Conservation (phyloP, 2,797 vertebrate genomes). For the Fundulus diaphanus region DNA sequence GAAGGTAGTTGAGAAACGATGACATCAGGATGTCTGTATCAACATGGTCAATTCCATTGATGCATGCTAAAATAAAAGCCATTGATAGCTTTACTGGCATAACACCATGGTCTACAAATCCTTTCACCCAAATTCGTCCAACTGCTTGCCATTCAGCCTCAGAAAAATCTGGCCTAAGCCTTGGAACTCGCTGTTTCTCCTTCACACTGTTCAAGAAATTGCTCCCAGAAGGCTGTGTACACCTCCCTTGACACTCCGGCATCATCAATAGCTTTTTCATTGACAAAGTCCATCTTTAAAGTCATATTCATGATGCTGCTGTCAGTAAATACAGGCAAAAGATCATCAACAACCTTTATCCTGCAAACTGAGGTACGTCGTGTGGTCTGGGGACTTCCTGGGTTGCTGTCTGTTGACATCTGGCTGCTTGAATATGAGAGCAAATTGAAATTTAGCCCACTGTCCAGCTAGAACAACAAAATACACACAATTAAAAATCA, state of each 20-base stretch:
- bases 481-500: neutral
- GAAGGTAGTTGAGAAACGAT: slow-evolving; percentile 36
- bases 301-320: no score
- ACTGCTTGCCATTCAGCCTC: slow-evolving; percentile 28
- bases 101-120: slow-evolving; percentile 30
- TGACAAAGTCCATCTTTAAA: neutral
- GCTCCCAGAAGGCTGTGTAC: neutral
- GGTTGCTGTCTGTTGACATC: no score
- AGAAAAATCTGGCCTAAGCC: neutral
- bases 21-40: slow-evolving; percentile 29
- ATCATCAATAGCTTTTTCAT: neutral
- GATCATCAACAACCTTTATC: no score
- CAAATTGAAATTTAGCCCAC: neutral
- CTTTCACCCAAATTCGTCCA: slow-evolving; percentile 39
- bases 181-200: slow-evolving; percentile 2
- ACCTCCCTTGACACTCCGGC: neutral
- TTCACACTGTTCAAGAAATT: slow-evolving; percentile 3
- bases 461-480: slow-evolving; percentile 3
- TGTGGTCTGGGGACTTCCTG: no score
- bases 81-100: slow-evolving; percentile 27
- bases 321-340: no score
- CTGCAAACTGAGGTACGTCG: no score
- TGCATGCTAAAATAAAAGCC: slow-evolving; percentile 41
- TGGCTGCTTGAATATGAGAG: no score
- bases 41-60: slow-evolving; percentile 24